Conservation (phyloP, 1,140 invertebrate species). For the Diuraphis noxia region DNA sequence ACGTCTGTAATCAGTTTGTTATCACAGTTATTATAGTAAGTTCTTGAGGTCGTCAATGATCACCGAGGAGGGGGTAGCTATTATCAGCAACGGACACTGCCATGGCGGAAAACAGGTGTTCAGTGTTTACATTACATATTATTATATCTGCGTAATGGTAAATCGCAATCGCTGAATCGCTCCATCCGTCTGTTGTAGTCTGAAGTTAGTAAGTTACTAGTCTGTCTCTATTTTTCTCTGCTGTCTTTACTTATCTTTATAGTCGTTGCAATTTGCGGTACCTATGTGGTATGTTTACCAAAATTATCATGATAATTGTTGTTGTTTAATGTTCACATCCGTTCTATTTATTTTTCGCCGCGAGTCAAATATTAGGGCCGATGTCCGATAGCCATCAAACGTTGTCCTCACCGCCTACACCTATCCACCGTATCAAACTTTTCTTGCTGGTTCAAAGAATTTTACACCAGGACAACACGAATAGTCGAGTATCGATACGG, state of each 20-base stretch:
- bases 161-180: neutral
- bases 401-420: neutral
- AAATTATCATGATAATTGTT: slow-evolving; percentile 11
- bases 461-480: neutral
- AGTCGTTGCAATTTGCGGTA: neutral
- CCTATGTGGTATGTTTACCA: neutral
- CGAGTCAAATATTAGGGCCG: neutral
- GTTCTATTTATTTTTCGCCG: slow-evolving; percentile 35
- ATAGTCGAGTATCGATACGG: neutral
- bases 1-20: neutral
- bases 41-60: no score
- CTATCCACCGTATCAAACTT: neutral
- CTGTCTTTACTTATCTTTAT: neutral
- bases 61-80: neutral
- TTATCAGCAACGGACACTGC: neutral
- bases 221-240: neutral
- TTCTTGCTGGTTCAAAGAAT: neutral
- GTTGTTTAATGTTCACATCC: neutral
- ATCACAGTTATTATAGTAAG: neutral
- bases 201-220: neutral
- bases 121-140: slow-evolving; percentile 25
- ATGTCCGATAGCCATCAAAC: neutral
- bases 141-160: neutral
- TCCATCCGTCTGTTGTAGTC: neutral
- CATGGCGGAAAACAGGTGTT: slow-evolving; percentile 53